A percentile compares a stretch with the other conserved stretches of the same genome.
Conservation (phyloP, 1,140 invertebrate genomes). For the Caenorhabditis remanei region DNA sequence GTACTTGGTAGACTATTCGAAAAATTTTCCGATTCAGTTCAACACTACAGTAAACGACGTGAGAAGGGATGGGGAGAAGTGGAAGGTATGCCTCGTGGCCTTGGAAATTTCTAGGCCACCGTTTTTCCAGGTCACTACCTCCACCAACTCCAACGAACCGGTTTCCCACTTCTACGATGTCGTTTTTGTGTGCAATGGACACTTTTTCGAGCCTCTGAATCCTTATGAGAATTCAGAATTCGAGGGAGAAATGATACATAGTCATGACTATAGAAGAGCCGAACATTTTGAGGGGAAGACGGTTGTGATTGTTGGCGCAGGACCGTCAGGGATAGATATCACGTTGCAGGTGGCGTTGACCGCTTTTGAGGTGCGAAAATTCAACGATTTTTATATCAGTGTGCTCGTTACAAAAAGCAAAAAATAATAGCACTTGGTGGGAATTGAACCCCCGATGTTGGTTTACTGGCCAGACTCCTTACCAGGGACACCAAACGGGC, state of each 20-base stretch:
- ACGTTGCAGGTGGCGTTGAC: constrained; percentile 84
- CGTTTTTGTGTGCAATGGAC: constrained; percentile 77
- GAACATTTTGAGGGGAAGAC: constrained; percentile 82
- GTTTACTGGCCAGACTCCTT: too few relatives aligned
- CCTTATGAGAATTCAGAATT: constrained; percentile 84
- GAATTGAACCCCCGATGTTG: too few relatives aligned
- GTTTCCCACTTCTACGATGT: constrained; percentile 64
- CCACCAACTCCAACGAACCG: constrained; percentile 72
- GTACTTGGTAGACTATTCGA: constrained; percentile 83
- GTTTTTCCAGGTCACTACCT: not conserved
- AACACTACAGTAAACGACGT: constrained; percentile 24
- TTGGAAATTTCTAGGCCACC: not conserved
- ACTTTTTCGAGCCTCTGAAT: constrained; percentile 82
- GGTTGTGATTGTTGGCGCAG: constrained; percentile 87
- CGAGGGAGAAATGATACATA: constrained; percentile 84
- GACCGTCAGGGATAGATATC: constrained; percentile 88
- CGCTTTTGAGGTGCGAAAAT: constrained; percentile 81
- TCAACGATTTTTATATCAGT: not conserved
- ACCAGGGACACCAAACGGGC: too few relatives aligned
- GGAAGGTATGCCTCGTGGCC: not conserved
- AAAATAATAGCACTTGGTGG: too few relatives aligned
- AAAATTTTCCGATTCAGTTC: constrained; percentile 79
- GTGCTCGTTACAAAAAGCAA: too few relatives aligned
- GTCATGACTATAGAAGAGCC: constrained; percentile 87
- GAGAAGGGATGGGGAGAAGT: not conserved